Evolutionary conservation across 1,140 invertebrate species (phyloP).

Genomic region (Sinonovacula constricta): DNA sequence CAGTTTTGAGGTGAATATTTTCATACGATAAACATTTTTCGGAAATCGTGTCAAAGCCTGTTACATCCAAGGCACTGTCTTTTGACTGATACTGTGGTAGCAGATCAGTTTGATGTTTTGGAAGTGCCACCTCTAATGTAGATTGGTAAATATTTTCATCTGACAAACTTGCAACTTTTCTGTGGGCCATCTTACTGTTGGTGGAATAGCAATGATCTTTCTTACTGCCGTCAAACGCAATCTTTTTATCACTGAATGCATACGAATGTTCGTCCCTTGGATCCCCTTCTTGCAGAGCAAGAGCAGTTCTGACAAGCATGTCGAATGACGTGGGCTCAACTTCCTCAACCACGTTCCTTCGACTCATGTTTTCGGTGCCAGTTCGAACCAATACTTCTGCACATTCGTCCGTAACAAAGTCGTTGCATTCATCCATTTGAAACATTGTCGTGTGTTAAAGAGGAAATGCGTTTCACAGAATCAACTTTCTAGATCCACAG

Average conservation of each 20-base stretch:
- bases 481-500: too few relatives aligned
- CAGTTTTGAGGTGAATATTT: constrained; percentile 39
- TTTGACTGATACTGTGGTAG: constrained; percentile 41
- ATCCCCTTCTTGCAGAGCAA: constrained; percentile 29
- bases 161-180: constrained; percentile 18
- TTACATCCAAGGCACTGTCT: constrained; percentile 45
- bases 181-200: background rate
- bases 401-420: constrained; percentile 12
- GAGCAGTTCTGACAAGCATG: constrained; percentile 21
- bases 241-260: constrained; percentile 24
- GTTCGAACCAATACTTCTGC: constrained; percentile 31
- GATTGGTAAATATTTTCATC: constrained; percentile 2
- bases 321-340: constrained; percentile 22
- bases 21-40: constrained; percentile 35
- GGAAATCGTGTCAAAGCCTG: constrained; percentile 36
- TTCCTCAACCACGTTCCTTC: background rate
- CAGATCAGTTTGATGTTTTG: background rate
- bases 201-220: constrained; percentile 40
- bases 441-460: too few relatives aligned
- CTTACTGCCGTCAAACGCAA: background rate
- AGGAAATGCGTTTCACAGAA: too few relatives aligned
- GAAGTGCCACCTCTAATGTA: background rate
- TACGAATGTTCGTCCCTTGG: constrained; percentile 39
- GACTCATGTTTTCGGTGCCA: background rate
- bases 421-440: background rate